Percentiles rank a stretch among this genome's conserved stretches.
phyloP scores from a whole-genome alignment of 92 coral and sea anemone species.

The Parazoanthus swiftii region DNA sequence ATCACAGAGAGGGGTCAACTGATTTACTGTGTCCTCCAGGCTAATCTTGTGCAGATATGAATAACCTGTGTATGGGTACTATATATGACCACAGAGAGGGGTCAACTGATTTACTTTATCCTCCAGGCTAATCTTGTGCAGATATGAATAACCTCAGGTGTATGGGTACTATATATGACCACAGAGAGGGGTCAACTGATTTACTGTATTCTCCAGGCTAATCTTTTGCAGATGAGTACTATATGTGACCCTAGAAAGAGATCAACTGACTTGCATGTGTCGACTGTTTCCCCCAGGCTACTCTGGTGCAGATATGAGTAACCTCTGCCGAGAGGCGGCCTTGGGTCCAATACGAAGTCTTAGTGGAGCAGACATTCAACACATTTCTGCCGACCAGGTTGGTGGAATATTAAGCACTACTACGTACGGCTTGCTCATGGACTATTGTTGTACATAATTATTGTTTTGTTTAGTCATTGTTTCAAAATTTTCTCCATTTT shows the following conservation, averaged over 20 bases:
- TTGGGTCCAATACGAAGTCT: conserved; percentile 95
- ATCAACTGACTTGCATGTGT: not conserved
- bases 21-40: no score
- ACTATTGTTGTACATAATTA: no score
- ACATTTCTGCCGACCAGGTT: conserved; percentile 95
- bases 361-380: conserved; percentile 72
- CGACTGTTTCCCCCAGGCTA: conserved; percentile 61
- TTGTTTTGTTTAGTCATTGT: no score
- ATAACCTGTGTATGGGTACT: conserved; percentile 53
- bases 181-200: no score
- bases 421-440: no score
- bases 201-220: no score
- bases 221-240: no score
- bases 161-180: conserved; percentile 42
- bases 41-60: conserved; percentile 54
- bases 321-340: conserved; percentile 95
- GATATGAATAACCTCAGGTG: conserved; percentile 78
- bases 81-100: no score
- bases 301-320: conserved; percentile 98
- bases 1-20: no score
- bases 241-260: no score
- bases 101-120: not conserved
- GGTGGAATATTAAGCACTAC: not conserved
- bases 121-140: conserved; percentile 88
- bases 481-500: no score